These are phyloP conservation scores for Meloe dianella DNA, from an alignment of 2,888 invertebrate species.

Conservation along the genomic window DNA sequence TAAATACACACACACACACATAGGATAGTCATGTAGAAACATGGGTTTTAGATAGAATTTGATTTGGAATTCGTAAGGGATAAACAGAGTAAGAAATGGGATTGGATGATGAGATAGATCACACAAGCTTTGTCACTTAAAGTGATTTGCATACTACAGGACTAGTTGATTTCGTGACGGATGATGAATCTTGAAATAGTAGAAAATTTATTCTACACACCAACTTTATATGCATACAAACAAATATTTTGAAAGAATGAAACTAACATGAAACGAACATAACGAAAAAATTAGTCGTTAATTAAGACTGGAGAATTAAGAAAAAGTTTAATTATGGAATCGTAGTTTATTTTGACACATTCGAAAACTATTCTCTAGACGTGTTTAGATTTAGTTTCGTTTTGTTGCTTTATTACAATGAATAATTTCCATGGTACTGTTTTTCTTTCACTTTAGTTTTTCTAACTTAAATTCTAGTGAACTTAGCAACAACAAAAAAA, in stretches of 20 bases:
- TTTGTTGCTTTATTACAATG: not conserved
- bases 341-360: not conserved
- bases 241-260: not conserved
- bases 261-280: not conserved
- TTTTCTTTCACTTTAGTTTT: not conserved
- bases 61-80: not conserved
- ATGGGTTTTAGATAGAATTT: not conserved
- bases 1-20: not conserved
- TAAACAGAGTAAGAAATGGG: not conserved
- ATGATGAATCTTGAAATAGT: not conserved
- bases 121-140: constrained; percentile 14
- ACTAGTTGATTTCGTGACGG: constrained; percentile 16
- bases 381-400: not conserved
- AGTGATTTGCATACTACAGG: constrained; percentile 14
- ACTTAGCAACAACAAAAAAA: not conserved
- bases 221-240: not conserved
- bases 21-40: not conserved
- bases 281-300: not conserved
- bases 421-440: not conserved
- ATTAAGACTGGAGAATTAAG: not conserved
- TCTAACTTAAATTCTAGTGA: too few species aligned
- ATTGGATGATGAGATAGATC: constrained; percentile 2
- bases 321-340: too few species aligned
- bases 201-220: constrained; percentile 9
- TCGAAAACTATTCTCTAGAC: not conserved